Evolutionary conservation across 2,888 invertebrate genomes (phyloP), one percentile per base, ranked within the genome.

Genomic region (Ochropleura plecta): DNA sequence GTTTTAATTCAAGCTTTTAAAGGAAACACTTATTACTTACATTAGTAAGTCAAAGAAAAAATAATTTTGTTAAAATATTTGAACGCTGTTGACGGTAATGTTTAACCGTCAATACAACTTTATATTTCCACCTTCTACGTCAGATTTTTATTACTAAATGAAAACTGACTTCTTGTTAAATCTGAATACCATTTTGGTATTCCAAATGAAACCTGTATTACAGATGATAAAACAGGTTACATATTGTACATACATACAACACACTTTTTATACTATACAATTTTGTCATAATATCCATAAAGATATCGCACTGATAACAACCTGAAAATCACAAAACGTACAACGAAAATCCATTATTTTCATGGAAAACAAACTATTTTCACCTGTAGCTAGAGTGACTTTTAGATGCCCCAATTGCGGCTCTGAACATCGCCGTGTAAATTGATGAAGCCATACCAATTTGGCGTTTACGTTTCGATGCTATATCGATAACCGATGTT

Each of bases 401-500:
- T 67, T 69, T 30, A 55, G 42, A 9, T 3, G 14, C 8, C 42
- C 73, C 70, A 63, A 86, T 66, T 86, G 12, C 76, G 55, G 62
- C 82, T 69, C 86, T 86, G 88, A 70, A 59, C n/a, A 44, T 53
- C 20, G 20, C 68, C 74, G 68, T 76, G 70, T 81, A 78, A 82
- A 88, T 87, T 88, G 88, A 91, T 92, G 87, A 89, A 90, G 89
- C 90, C 83, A 90, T 91, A 87, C 86, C 85, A 86, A 90, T 88
- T 88, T 86, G 84, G 82, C 84, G 85, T 88, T 91, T 88, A 88
- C 84, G 88, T 86, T 90, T 90, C 89, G 86, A 86, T 90, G 86
- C 86, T 85, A 86, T 85, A 79, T 87, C 83, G 81, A 88, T 85
- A 88, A 86, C 78, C 73, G 74, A 78, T 88, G 89, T 91, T 89